These are phyloP conservation scores for Trichomalopsis sarcophagae DNA, from an alignment of 1,140 invertebrate species.

Conservation along the genomic window DNA sequence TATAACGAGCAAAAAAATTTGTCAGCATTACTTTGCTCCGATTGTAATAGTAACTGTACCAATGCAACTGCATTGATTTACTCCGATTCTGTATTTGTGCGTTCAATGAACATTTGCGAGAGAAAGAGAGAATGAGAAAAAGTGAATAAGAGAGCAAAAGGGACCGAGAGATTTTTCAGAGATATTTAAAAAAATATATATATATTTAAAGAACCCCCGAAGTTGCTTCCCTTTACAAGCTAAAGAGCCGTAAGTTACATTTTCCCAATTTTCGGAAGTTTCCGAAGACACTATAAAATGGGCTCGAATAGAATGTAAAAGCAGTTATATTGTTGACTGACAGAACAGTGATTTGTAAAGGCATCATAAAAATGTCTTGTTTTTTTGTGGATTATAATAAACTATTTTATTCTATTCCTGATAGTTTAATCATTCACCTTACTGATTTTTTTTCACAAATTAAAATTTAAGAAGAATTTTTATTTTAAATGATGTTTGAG, in stretches of 20 bases:
- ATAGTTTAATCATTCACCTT: not conserved
- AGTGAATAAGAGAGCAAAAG: slow-evolving; percentile 41
- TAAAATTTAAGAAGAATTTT: not conserved
- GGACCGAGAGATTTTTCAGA: slow-evolving; percentile 48
- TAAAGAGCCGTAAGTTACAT: slow-evolving; percentile 35
- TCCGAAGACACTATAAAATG: slow-evolving; percentile 40
- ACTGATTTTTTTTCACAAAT: slow-evolving; percentile 34
- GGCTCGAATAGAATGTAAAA: slow-evolving; percentile 61
- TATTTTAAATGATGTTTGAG: not conserved
- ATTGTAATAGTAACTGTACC: slow-evolving; percentile 11
- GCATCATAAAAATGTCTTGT: slow-evolving; percentile 72
- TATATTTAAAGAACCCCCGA: slow-evolving; percentile 31
- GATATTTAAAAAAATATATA: slow-evolving; percentile 30
- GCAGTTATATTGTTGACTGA: slow-evolving; percentile 72
- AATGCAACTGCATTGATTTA: slow-evolving; percentile 32
- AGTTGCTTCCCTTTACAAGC: slow-evolving; percentile 40
- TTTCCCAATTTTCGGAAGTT: slow-evolving; percentile 34
- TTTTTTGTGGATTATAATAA: slow-evolving; percentile 75
- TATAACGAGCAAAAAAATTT: not conserved
- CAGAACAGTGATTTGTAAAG: slow-evolving; percentile 72
- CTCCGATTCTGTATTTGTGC: slow-evolving; percentile 30
- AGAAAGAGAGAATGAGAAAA: slow-evolving; percentile 24
- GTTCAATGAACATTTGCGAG: slow-evolving; percentile 23
- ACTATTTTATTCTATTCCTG: slow-evolving; percentile 74
- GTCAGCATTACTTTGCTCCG: not conserved